Conservation (phyloP, 2,113 vertebrate genomes). For the Gymnorhina tibicen region DNA sequence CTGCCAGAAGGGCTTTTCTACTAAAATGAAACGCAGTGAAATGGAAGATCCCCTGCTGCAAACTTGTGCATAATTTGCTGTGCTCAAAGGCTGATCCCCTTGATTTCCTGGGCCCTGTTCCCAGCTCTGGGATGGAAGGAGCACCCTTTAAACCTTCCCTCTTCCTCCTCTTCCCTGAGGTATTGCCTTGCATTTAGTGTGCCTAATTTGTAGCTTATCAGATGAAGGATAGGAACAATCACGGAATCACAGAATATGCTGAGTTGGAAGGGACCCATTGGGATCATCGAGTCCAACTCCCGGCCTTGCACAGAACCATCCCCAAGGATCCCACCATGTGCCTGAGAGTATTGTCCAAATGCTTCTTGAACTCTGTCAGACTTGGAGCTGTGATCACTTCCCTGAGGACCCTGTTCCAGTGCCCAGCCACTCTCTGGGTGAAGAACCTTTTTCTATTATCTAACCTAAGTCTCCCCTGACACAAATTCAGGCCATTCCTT, state of each 20-base stretch:
- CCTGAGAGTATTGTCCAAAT: not conserved
- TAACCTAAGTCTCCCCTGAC: not conserved
- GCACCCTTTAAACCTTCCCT: not conserved
- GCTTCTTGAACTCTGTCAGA: not conserved
- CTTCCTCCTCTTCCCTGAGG: not conserved
- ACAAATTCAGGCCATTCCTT: not conserved
- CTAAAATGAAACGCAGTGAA: not conserved
- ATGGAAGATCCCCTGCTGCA: not conserved
- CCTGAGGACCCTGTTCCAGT: not conserved
- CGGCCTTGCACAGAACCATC: not conserved
- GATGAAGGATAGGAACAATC: not conserved
- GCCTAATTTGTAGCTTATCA: not conserved
- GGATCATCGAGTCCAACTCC: accelerated
- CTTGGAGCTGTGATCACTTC: not conserved
- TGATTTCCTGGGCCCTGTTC: not conserved
- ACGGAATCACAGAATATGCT: not conserved
- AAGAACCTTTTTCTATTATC: not conserved
- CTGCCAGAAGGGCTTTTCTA: not conserved
- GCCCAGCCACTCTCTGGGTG: not conserved
- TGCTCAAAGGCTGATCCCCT: not conserved
- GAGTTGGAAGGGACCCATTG: not conserved
- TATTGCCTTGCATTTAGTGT: not conserved
- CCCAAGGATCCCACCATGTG: not conserved
- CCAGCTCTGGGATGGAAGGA: not conserved
- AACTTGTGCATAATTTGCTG: not conserved